These are phyloP conservation scores for Brenthis daphne DNA, from an alignment of 2,888 invertebrate species.

Conservation along the genomic window DNA sequence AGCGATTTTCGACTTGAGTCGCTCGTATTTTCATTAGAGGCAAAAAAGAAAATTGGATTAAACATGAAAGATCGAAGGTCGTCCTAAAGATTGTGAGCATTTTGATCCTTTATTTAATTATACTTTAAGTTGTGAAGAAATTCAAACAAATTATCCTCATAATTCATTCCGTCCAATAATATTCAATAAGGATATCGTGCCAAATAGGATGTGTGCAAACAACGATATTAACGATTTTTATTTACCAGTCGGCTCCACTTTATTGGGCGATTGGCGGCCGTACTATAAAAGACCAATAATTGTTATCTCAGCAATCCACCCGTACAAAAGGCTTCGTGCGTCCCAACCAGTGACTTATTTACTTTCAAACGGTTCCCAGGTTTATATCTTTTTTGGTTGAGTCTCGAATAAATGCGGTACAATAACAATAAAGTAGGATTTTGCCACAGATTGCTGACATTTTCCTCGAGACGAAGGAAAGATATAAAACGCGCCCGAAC, in stretches of 20 bases:
- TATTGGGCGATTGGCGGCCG: slow-evolving; percentile 52
- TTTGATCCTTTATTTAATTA: slow-evolving; percentile 60
- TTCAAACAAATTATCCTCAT: slow-evolving; percentile 28
- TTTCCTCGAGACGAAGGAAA: slow-evolving; percentile 67
- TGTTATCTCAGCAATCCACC: slow-evolving; percentile 66
- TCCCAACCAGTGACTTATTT: slow-evolving; percentile 64
- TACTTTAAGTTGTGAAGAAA: slow-evolving; percentile 46
- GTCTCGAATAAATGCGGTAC: slow-evolving; percentile 72
- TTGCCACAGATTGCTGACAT: slow-evolving; percentile 75
- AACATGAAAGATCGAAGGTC: slow-evolving; percentile 61
- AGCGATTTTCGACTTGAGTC: slow-evolving; percentile 65
- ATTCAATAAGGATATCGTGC: slow-evolving; percentile 17
- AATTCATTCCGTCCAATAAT: slow-evolving; percentile 15
- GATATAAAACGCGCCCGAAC: slow-evolving; percentile 62
- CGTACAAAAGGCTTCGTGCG: slow-evolving; percentile 51
- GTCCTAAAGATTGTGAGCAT: slow-evolving; percentile 47
- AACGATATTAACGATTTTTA: slow-evolving; percentile 36
- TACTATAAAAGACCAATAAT: slow-evolving; percentile 66
- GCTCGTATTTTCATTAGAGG: slow-evolving; percentile 59
- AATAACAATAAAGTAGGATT: slow-evolving; percentile 78
- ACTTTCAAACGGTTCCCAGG: slow-evolving; percentile 69
- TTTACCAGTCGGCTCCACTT: slow-evolving; percentile 38
- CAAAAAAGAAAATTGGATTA: slow-evolving; percentile 65
- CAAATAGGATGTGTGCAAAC: slow-evolving; percentile 25
- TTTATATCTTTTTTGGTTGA: slow-evolving; percentile 68